A percentile compares a stretch with the other conserved stretches of the same genome.
Evolutionary conservation across 2,888 invertebrate species (phyloP).

Genomic region (Cephus spinipes): DNA sequence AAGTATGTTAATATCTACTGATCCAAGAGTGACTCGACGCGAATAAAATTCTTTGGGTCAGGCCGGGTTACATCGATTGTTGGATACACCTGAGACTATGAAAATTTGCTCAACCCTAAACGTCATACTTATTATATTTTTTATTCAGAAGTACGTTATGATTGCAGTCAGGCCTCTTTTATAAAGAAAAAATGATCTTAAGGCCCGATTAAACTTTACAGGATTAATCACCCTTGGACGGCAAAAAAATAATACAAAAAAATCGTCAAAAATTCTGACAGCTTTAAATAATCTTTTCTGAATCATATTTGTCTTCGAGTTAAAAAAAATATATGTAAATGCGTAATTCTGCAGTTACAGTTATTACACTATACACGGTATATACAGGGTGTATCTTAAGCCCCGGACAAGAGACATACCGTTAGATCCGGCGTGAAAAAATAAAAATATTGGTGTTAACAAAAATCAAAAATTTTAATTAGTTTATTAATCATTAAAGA

Average conservation of each 20-base stretch:
- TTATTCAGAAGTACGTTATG: background rate
- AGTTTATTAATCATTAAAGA: no score
- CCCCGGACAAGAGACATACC: no score
- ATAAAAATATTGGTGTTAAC: no score
- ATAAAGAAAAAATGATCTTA: background rate
- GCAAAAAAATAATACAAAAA: background rate
- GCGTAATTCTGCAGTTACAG: background rate
- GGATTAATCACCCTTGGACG: background rate
- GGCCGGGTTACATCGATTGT: background rate
- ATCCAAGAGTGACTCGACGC: background rate
- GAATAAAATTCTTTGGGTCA: background rate
- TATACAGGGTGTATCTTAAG: no score
- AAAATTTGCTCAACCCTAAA: background rate
- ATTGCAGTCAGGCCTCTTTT: background rate
- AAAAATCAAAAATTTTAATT: no score
- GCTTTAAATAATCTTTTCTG: background rate
- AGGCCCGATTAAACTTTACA: background rate
- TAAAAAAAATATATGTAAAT: background rate
- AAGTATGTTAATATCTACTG: background rate
- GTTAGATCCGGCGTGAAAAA: no score
- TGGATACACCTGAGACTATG: background rate
- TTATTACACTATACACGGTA: background rate
- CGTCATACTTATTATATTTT: background rate
- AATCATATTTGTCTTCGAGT: background rate
- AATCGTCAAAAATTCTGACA: background rate